Base-by-base conservation (phyloP, 2,113 vertebrate genomes). In the Sylvia atricapilla region DNA sequence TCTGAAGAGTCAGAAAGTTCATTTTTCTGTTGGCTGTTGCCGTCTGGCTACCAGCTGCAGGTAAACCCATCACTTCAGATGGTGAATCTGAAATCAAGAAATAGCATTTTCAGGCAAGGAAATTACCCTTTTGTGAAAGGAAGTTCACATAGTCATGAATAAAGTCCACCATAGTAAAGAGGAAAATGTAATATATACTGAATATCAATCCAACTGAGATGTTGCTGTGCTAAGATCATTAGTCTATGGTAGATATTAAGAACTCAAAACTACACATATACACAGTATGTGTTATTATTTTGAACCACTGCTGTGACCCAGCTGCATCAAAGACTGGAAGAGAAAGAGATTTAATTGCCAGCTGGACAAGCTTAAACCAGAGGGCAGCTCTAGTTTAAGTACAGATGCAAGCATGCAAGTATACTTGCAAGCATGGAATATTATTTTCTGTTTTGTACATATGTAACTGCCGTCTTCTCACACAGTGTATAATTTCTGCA, bases 31-130 rank as follows among this genome's bases (percentile, higher is more conserved):
- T 93, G 81, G 84, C 78, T 92, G 3, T 83, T 94, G 46, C 83
- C 0, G 58, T 95, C 93, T 95, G 89, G 60, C 68, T 89, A 77
- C 86, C 79, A 94, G 84, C 87, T 95, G 83, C 96, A 96, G 95
- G 94, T 96, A 96, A 95, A 95, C 52, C 72, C 91, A 96, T 96
- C 95, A 96, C 46, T 92, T 93, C 81, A 77, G 76, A 85, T 66
- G 68, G 70, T 89, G 86, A 64, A 91, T 86, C 60, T 92, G 89
- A 90, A 96, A 93, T 84, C 60, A 86, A 91, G 81, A 92, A 87
- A 86, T 82, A 60, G 41, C 41, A 23, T 94, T 96, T 96, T 92
- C 78, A 94, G 83, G 39, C 79, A 80, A 95, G 88, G 88, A 95
- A 95, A 96, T 97, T 70, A 77, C 37, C 43, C 55, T 70, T 92